A percentile compares a stretch with the other conserved stretches of the same genome.
These are phyloP conservation scores for Pyrrhosoma nymphula DNA, from an alignment of 2,888 invertebrate species.

Conservation along the genomic window DNA sequence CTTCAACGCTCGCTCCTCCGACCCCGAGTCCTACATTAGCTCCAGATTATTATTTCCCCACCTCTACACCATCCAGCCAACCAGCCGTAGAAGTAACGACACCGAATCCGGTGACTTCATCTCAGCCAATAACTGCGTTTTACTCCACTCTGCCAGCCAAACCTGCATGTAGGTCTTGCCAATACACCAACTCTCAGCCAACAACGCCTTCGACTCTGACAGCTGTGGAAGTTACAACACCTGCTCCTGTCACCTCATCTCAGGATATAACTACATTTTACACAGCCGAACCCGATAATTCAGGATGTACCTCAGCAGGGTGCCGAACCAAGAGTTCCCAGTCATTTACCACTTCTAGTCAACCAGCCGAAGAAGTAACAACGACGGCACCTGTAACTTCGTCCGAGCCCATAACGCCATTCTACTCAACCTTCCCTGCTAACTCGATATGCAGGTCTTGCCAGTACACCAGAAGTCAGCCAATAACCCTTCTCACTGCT, in stretches of 20 bases:
- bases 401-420: not conserved
- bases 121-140: not conserved
- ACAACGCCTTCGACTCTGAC: not conserved
- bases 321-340: not conserved
- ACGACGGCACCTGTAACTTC: not conserved
- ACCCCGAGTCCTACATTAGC: constrained; percentile 54
- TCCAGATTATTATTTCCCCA: constrained; percentile 39
- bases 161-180: not conserved
- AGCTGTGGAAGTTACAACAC: not conserved
- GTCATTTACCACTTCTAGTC: not conserved
- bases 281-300: not conserved
- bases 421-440: constrained; percentile 52
- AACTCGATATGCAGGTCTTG: constrained; percentile 20
- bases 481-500: constrained; percentile 44
- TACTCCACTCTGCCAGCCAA: constrained; percentile 44
- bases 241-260: not conserved
- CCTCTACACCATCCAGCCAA: constrained; percentile 59
- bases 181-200: not conserved
- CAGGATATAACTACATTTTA: not conserved
- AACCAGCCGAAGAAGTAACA: not conserved
- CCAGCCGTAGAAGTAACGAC: constrained; percentile 38
- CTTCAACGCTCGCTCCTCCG: constrained; percentile 58
- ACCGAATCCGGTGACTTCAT: not conserved
- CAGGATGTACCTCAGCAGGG: not conserved
- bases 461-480: constrained; percentile 19